These are phyloP conservation scores for Volucella bombylans DNA, from an alignment of 2,888 invertebrate genomes.

Conservation along the genomic window DNA sequence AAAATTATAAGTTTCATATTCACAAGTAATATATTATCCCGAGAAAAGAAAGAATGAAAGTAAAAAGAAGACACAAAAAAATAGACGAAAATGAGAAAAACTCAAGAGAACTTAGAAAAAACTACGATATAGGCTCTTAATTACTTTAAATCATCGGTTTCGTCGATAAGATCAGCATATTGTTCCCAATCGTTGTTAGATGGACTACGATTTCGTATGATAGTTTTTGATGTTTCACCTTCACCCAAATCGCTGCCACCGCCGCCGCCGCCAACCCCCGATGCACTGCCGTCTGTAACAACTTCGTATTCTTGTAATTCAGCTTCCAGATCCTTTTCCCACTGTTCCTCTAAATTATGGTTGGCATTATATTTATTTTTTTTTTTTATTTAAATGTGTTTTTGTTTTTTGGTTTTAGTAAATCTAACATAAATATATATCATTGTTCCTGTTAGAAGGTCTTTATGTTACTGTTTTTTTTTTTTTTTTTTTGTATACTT, in stretches of 20 bases:
- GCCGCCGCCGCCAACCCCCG: slow-evolving; percentile 71
- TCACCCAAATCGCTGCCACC: slow-evolving; percentile 33
- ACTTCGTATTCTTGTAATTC: slow-evolving; percentile 98
- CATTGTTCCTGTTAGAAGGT: slow-evolving; percentile 56
- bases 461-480: slow-evolving; percentile 44
- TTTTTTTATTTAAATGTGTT: slow-evolving; percentile 52
- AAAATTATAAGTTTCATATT: slow-evolving; percentile 44
- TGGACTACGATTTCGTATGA: slow-evolving; percentile 80
- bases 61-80: slow-evolving; percentile 71
- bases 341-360: slow-evolving; percentile 88
- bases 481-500: slow-evolving; percentile 57
- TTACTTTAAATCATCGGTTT: slow-evolving; percentile 83
- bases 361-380: slow-evolving; percentile 70
- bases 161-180: slow-evolving; percentile 82
- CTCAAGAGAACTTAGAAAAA: slow-evolving; percentile 82
- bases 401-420: slow-evolving; percentile 6
- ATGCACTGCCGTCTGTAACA: slow-evolving; percentile 85
- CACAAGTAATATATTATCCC: slow-evolving; percentile 44
- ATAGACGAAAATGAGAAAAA: slow-evolving; percentile 74
- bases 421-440: slow-evolving; percentile 47
- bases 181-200: slow-evolving; percentile 82
- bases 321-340: slow-evolving; percentile 97
- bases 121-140: slow-evolving; percentile 83
- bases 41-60: slow-evolving; percentile 75
- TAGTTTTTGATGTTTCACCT: slow-evolving; percentile 79